These are phyloP conservation scores for Rousettus madagascariensis DNA, from an alignment of 2,797 vertebrate species.

Conservation along the genomic window DNA sequence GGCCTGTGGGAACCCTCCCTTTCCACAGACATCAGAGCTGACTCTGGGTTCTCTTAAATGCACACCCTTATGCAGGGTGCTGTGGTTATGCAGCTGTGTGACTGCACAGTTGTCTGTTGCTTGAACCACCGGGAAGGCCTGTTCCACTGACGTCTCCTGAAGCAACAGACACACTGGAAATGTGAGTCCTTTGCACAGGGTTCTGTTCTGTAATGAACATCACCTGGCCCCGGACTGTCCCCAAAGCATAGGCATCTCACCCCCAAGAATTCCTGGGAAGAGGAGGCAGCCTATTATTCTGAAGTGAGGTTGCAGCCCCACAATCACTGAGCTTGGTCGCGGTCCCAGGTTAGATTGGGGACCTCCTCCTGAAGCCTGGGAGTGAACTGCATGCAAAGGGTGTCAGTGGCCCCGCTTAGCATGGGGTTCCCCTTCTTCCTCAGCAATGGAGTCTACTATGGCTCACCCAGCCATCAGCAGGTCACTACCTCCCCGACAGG, in stretches of 20 bases:
- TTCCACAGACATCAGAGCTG: background rate
- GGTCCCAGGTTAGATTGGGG: background rate
- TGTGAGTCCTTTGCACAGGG: background rate
- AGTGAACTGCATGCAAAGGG: background rate
- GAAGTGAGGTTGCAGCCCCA: background rate
- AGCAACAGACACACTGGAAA: background rate
- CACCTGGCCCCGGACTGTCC: background rate
- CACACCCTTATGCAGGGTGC: background rate
- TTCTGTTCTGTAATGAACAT: background rate
- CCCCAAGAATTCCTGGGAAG: background rate
- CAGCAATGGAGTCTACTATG: too few relatives aligned
- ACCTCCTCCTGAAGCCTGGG: background rate
- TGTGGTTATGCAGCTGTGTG: background rate
- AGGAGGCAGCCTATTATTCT: background rate
- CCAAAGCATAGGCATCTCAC: background rate
- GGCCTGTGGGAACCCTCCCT: background rate
- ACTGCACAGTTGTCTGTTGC: background rate
- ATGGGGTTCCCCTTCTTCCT: background rate
- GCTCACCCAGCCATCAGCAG: background rate
- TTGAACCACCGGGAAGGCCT: background rate
- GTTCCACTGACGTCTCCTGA: background rate
- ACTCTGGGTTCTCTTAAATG: background rate
- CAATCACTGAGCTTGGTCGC: background rate
- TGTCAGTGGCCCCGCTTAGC: background rate
- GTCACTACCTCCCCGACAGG: background rate